Evolutionary conservation across 2,113 vertebrate genomes (phyloP).

Genomic region (Rhizomys pruinosus): DNA sequence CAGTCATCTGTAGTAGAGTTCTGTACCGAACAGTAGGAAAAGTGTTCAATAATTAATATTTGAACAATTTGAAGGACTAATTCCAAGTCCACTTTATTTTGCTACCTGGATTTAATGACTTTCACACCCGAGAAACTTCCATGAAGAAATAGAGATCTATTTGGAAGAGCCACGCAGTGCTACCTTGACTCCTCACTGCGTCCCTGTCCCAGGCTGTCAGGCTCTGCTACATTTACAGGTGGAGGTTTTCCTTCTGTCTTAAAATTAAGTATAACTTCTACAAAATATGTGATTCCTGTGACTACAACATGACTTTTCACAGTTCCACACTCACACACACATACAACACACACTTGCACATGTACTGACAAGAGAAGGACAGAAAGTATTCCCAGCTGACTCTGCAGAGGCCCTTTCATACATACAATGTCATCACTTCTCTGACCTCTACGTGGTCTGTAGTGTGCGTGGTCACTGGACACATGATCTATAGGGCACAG

Average conservation of each 20-base stretch:
- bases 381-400: background rate
- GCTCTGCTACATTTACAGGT: background rate
- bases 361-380: background rate
- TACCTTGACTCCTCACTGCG: background rate
- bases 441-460: background rate
- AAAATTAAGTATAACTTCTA: background rate
- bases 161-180: background rate
- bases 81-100: conserved; percentile 14
- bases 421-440: background rate
- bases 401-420: background rate
- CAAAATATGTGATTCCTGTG: background rate
- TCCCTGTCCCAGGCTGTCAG: background rate
- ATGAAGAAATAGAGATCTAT: background rate
- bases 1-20: background rate
- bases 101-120: background rate
- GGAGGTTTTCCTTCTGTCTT: background rate
- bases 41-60: background rate
- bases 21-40: background rate
- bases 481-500: background rate
- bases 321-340: background rate
- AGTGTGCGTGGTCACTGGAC: background rate
- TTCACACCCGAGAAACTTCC: background rate
- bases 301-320: background rate
- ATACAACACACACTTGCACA: background rate
- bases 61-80: background rate